Percentiles rank a stretch among this genome's conserved stretches.
Conservation (phyloP, 1,140 invertebrate genomes). For the Megathymus violae region DNA sequence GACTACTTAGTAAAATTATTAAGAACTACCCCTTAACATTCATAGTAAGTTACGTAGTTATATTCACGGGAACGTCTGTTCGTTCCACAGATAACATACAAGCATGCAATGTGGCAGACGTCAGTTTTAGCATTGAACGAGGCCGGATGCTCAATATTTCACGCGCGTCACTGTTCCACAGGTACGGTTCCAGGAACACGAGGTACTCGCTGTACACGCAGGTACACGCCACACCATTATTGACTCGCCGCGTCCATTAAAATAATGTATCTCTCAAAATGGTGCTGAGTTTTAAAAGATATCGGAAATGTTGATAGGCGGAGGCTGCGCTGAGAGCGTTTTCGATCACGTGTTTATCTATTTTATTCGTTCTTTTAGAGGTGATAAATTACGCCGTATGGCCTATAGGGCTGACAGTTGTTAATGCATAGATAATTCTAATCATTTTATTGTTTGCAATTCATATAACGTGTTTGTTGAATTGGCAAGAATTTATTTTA, state of each 20-base stretch:
- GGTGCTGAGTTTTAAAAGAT: slow-evolving; percentile 48
- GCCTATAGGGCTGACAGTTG: slow-evolving; percentile 45
- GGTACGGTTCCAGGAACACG: slow-evolving; percentile 23
- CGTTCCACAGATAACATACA: slow-evolving; percentile 12
- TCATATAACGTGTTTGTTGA: background rate
- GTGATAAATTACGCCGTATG: slow-evolving; percentile 48
- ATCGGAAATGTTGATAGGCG: slow-evolving; percentile 46
- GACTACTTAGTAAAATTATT: too few relatives aligned
- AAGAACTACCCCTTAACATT: too few relatives aligned
- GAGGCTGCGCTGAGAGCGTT: slow-evolving; percentile 48
- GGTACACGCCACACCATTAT: slow-evolving; percentile 33
- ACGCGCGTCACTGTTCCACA: slow-evolving; percentile 35
- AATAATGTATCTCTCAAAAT: slow-evolving; percentile 60
- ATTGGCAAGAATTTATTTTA: slow-evolving; percentile 8
- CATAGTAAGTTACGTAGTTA: too few relatives aligned
- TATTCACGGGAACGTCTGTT: slow-evolving; percentile 9
- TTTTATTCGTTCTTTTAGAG: slow-evolving; percentile 44
- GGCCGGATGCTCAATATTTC: slow-evolving; percentile 31
- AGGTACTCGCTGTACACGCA: slow-evolving; percentile 7
- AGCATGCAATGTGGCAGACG: background rate
- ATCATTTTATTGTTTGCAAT: slow-evolving; percentile 24
- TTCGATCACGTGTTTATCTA: slow-evolving; percentile 60
- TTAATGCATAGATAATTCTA: slow-evolving; percentile 3
- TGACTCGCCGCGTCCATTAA: slow-evolving; percentile 50
- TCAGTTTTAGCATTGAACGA: slow-evolving; percentile 4